Evolutionary conservation across 2,113 vertebrate genomes (phyloP).

Genomic region (Uria lomvia): DNA sequence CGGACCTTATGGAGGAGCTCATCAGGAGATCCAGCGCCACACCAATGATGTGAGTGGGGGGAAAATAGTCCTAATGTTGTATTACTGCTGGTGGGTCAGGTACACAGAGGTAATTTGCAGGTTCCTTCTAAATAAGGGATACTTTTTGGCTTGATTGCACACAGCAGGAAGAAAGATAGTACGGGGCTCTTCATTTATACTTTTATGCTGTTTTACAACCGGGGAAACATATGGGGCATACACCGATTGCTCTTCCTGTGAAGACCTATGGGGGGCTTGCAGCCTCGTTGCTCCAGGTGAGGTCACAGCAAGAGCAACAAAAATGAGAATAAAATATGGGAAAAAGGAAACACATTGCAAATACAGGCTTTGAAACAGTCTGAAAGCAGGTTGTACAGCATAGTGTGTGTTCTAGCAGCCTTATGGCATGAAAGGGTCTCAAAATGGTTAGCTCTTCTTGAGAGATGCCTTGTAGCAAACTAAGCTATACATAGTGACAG

Average conservation of each 20-base stretch:
- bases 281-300: neutral
- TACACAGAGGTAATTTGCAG: neutral
- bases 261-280: neutral
- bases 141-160: conserved; percentile 26
- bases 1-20: conserved; percentile 8
- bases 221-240: neutral
- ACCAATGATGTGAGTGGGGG: neutral
- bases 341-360: neutral
- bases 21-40: neutral
- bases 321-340: neutral
- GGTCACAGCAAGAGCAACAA: neutral
- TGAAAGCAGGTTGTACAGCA: neutral
- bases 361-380: neutral
- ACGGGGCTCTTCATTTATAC: neutral
- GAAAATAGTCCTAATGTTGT: neutral
- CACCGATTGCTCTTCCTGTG: neutral
- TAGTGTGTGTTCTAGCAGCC: neutral
- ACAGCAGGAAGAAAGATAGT: conserved; percentile 43
- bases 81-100: neutral
- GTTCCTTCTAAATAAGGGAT: neutral
- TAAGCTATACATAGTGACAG: neutral
- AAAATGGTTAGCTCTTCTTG: neutral
- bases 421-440: neutral
- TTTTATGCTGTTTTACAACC: conserved; percentile 2
- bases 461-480: neutral